Conservation (phyloP, 2,888 invertebrate species). For the Cephus sareptanus region DNA sequence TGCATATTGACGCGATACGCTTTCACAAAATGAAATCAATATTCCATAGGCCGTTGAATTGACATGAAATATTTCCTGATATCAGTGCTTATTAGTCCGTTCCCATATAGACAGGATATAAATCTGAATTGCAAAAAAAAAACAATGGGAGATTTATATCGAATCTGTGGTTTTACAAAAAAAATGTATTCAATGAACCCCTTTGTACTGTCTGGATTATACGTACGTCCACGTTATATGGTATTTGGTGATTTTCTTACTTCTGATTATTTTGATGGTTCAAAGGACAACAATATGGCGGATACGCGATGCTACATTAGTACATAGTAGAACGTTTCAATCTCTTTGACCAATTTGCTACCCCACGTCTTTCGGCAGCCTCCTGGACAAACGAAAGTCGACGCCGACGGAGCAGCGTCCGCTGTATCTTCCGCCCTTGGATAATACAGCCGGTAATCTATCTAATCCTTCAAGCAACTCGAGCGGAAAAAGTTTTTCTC, state of each 20-base stretch:
- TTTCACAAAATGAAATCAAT: constrained; percentile 50
- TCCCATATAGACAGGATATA: not conserved
- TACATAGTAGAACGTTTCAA: not conserved
- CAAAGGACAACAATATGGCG: not conserved
- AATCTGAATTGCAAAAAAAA: not conserved
- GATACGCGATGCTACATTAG: not conserved
- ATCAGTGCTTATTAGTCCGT: constrained; percentile 51
- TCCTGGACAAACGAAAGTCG: constrained; percentile 7
- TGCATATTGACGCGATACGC: constrained; percentile 42
- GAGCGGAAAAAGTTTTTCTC: constrained; percentile 52
- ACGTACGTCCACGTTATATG: not conserved
- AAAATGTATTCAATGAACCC: not conserved
- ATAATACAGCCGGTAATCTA: constrained; percentile 57
- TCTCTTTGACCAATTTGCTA: constrained; percentile 18
- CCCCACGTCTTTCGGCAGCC: not conserved
- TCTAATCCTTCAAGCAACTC: constrained; percentile 60
- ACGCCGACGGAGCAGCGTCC: constrained; percentile 1
- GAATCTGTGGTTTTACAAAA: not conserved
- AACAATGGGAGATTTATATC: not conserved
- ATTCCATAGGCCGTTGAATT: constrained; percentile 44
- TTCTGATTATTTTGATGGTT: not conserved
- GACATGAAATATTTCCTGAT: constrained; percentile 56
- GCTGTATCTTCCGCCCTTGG: constrained; percentile 21
- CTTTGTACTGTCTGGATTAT: not conserved
- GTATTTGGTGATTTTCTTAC: not conserved